Evolutionary conservation across 2,888 invertebrate genomes (phyloP).

Genomic region (Nomada flava): DNA sequence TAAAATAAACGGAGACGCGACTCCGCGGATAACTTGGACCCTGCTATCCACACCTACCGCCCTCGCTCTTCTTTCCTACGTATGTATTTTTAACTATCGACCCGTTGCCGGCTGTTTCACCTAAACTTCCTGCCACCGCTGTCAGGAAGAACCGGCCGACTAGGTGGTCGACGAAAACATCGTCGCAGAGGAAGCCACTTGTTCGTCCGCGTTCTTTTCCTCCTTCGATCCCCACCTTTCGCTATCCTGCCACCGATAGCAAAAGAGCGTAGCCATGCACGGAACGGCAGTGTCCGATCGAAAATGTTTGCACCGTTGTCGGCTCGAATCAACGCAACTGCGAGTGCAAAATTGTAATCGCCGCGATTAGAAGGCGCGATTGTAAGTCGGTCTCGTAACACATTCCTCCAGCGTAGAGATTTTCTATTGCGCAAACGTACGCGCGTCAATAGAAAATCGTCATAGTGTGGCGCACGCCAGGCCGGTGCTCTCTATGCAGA

Average conservation of each 20-base stretch:
- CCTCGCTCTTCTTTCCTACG: background rate
- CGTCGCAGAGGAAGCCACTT: conserved; percentile 47
- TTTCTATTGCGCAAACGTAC: conserved; percentile 38
- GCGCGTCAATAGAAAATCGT: conserved; percentile 50
- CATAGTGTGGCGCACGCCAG: conserved; percentile 8
- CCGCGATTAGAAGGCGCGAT: background rate
- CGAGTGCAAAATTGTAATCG: background rate
- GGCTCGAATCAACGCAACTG: background rate
- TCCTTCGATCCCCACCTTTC: too few relatives aligned
- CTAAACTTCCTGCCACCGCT: conserved; percentile 76
- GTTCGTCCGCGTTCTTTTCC: conserved; percentile 34
- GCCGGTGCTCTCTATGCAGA: conserved; percentile 18
- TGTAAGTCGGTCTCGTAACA: conserved; percentile 31
- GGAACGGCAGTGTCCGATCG: background rate
- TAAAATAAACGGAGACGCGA: conserved; percentile 76
- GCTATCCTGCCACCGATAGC: background rate
- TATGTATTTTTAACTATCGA: conserved; percentile 75
- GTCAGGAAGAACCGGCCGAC: conserved; percentile 65
- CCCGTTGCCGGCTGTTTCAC: conserved; percentile 69
- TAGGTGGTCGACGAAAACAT: conserved; percentile 32
- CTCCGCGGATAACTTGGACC: conserved; percentile 33
- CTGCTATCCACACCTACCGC: background rate
- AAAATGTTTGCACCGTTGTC: background rate
- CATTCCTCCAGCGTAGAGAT: background rate
- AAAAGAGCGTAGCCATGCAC: background rate